Conservation (phyloP, 92 coral and sea anemone species). For the Bergia puertoricense region DNA sequence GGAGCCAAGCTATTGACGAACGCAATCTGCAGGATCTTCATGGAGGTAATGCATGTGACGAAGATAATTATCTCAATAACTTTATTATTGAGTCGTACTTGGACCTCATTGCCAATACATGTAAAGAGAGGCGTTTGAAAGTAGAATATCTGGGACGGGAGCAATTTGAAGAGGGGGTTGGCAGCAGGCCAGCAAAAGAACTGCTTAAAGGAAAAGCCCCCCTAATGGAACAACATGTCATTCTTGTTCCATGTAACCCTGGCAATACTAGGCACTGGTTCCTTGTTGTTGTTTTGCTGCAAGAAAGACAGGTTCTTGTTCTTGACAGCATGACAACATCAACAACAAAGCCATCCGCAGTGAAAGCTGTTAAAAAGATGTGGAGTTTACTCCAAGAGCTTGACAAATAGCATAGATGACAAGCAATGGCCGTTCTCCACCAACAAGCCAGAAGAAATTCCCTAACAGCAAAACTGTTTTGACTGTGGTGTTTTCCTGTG, state of each 20-base stretch:
- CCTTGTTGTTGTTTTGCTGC: constrained; percentile 40
- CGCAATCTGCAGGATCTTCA: background rate
- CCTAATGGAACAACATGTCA: constrained; percentile 46
- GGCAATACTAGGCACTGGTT: constrained; percentile 52
- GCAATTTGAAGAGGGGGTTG: constrained; percentile 27
- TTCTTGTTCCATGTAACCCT: constrained; percentile 59
- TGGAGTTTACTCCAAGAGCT: constrained; percentile 29
- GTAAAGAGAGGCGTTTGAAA: background rate
- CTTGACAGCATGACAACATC: constrained; percentile 47
- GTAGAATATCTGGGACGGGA: constrained; percentile 37
- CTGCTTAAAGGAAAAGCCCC: constrained; percentile 31
- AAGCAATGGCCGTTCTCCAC: too few species aligned
- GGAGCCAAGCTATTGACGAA: too few species aligned
- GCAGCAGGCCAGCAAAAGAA: background rate
- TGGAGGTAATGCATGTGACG: constrained; percentile 39
- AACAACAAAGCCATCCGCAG: constrained; percentile 48
- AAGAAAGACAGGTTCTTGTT: constrained; percentile 31
- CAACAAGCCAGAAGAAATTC: too few species aligned
- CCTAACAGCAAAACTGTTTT: too few species aligned
- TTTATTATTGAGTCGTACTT: constrained; percentile 62
- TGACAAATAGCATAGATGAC: background rate
- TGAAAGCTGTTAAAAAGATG: constrained; percentile 51
- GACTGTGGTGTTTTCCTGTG: too few species aligned
- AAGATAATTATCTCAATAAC: constrained; percentile 65
- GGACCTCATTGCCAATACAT: background rate